Evolutionary conservation across 2,888 invertebrate genomes (phyloP).

Genomic region (Amaurobius ferox): DNA sequence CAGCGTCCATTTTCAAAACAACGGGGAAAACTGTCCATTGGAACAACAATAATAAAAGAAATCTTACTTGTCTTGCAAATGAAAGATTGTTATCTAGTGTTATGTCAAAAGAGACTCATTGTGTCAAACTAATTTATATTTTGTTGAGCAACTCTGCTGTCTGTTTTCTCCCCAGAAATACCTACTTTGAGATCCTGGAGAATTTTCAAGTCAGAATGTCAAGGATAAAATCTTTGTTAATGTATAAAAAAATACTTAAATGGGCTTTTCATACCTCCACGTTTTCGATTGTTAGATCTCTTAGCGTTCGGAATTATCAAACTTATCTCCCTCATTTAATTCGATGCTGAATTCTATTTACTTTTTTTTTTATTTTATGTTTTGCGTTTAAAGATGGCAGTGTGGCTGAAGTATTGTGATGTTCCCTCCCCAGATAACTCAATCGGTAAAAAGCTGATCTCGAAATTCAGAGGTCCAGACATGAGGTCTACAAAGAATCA

Average conservation of each 20-base stretch:
- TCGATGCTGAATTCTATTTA: background rate
- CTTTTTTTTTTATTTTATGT: background rate
- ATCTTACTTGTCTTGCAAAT: slow-evolving; percentile 64
- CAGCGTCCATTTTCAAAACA: slow-evolving; percentile 42
- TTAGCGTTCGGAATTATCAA: background rate
- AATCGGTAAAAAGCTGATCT: too few relatives aligned
- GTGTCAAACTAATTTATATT: slow-evolving; percentile 49
- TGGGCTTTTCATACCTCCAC: slow-evolving; percentile 18
- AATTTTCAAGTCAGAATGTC: slow-evolving; percentile 52
- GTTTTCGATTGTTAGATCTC: background rate
- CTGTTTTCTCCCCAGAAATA: slow-evolving; percentile 43
- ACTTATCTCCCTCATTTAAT: background rate
- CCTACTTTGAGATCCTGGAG: slow-evolving; percentile 27
- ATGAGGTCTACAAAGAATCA: too few relatives aligned
- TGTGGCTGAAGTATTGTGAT: too few relatives aligned
- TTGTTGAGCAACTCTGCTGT: slow-evolving; percentile 58
- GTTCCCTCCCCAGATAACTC: too few relatives aligned
- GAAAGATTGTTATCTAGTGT: slow-evolving; percentile 61
- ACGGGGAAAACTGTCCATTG: slow-evolving; percentile 1
- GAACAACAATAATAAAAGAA: slow-evolving; percentile 34
- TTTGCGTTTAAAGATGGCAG: background rate
- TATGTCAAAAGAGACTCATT: slow-evolving; percentile 63
- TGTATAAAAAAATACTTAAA: background rate
- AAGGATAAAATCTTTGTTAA: slow-evolving; percentile 46
- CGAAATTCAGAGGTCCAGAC: too few relatives aligned